Evolutionary conservation across 2,113 vertebrate species (phyloP).

Genomic region (Podiceps cristatus): DNA sequence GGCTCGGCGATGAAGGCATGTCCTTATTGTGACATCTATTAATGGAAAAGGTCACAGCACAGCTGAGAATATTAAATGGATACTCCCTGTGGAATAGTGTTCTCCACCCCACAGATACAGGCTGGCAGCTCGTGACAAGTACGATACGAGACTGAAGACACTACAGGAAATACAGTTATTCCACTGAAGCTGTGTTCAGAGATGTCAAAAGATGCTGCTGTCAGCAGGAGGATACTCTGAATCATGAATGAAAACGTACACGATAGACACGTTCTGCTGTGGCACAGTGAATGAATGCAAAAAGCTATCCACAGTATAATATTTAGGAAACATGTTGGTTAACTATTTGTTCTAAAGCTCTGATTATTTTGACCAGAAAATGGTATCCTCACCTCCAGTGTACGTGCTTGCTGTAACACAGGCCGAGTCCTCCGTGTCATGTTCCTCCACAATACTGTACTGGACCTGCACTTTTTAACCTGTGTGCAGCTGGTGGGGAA

Average conservation of each 20-base stretch:
- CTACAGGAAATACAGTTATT: not conserved
- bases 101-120: slow-evolving; percentile 24
- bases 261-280: not conserved
- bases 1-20: not conserved
- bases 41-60: slow-evolving; percentile 57
- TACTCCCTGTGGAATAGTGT: not conserved
- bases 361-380: not conserved
- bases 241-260: not conserved
- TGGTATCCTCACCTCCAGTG: not conserved
- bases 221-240: slow-evolving; percentile 34
- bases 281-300: not conserved
- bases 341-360: not conserved
- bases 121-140: not conserved
- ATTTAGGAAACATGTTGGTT: not conserved
- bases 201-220: slow-evolving; percentile 47
- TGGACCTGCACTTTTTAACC: not conserved
- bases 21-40: slow-evolving; percentile 27
- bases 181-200: slow-evolving; percentile 15
- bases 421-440: not conserved
- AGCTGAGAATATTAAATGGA: slow-evolving; percentile 26
- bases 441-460: not conserved
- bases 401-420: not conserved
- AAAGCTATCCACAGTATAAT: fast-evolving
- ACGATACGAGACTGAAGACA: not conserved
- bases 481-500: not conserved